These are phyloP conservation scores for Alectoris magna DNA, from an alignment of 2,797 vertebrate species.

Conservation along the genomic window DNA sequence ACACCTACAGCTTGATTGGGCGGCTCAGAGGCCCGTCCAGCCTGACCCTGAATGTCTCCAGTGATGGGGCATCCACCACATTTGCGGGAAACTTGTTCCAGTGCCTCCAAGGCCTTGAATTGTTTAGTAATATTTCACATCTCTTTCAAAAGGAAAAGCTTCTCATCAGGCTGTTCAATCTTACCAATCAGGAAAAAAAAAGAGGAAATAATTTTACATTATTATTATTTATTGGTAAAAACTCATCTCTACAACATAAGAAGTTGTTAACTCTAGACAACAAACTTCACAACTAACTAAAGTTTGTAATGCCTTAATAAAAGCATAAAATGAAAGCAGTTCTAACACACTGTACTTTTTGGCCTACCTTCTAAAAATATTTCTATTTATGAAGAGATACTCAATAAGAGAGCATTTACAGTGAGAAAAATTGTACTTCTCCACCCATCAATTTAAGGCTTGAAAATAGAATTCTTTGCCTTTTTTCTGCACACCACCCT, in stretches of 20 bases:
- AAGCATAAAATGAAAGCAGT: constrained; percentile 46
- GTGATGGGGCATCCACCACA: not conserved
- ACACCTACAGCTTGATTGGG: not conserved
- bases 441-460: constrained; percentile 69
- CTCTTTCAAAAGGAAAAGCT: constrained; percentile 55
- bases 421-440: constrained; percentile 71
- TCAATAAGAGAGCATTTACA: constrained; percentile 72
- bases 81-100: not conserved
- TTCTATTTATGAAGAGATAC: constrained; percentile 68
- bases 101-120: not conserved
- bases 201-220: constrained; percentile 66
- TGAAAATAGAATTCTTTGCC: constrained; percentile 86
- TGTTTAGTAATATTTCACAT: constrained; percentile 68
- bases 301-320: constrained; percentile 60
- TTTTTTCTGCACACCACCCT: constrained; percentile 88
- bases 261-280: constrained; percentile 32
- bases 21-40: not conserved
- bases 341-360: constrained; percentile 2
- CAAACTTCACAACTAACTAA: constrained; percentile 49
- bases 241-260: constrained; percentile 62
- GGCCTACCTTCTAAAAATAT: constrained; percentile 60
- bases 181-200: constrained; percentile 66
- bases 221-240: constrained; percentile 68
- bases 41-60: not conserved
- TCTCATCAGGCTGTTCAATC: constrained; percentile 70